Base-by-base conservation (phyloP, 2,888 invertebrate genomes). In the Spilosoma lubricipeda region DNA sequence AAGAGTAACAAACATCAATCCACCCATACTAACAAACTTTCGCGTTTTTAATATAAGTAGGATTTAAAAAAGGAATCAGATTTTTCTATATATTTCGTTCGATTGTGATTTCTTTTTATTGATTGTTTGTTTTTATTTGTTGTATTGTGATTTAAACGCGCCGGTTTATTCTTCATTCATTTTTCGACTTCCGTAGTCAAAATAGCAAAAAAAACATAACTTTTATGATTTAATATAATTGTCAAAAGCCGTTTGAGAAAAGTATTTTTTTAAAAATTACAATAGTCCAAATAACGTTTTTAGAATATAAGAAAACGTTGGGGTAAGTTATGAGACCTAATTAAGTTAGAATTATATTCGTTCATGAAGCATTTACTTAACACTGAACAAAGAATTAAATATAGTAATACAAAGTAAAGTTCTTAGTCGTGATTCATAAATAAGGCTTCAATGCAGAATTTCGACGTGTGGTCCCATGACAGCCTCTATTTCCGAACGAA, bases 401-500 rank as follows among this genome's bases (percentile, higher is more conserved):
- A 27, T 30, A 63, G 30, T 0, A 63, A 15, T 30, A 18, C 15
- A 30, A 7, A n/a, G 5, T 27, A n/a, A 63, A 30, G 18, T 18
- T 18, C 15, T 59, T 18, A 8, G 4, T 7, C 2, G 27, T 30
- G 8, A 8, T 30, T 27, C 2, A 78, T 80, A 80, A 74, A 66
- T 36, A 68, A 27, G 64, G 66, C 63, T 27, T 59, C 68, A 77
- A 75, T 79, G 79, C 82, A 83, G 83, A 80, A 78, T 74, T 79
- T 72, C 74, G 70, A 78, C 77, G 77, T 82, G 81, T 80, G 74
- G 76, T 75, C 83, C 76, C 86, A 79, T 80, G 92, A 89, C 92
- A 92, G 88, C 85, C 86, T 92, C 89, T 87, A 93, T 93, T 93
- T 94, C 93, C 93, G 91, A 88, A 85, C 82, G 84, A 81, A 85